These are phyloP conservation scores for Agrotis clavis DNA, from an alignment of 2,888 invertebrate genomes.

Conservation along the genomic window DNA sequence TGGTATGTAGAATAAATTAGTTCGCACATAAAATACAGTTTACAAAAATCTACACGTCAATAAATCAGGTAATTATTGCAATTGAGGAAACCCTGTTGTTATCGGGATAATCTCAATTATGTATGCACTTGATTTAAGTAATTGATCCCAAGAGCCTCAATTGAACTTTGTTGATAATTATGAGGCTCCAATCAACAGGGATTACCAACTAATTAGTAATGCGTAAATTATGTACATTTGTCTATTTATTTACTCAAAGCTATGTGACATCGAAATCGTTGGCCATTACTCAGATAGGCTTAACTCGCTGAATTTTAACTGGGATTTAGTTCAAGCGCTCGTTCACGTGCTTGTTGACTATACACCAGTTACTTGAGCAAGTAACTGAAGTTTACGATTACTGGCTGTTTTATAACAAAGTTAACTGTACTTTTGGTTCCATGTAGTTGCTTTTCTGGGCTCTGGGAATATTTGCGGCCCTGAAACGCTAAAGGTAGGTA, in stretches of 20 bases:
- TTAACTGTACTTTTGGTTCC: background rate
- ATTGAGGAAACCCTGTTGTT: background rate
- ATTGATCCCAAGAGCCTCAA: slow-evolving; percentile 16
- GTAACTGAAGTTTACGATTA: background rate
- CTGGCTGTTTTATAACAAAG: background rate
- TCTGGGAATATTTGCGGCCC: no score
- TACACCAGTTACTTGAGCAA: slow-evolving; percentile 42
- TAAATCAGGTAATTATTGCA: background rate
- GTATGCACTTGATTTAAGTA: slow-evolving; percentile 1
- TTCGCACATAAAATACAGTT: background rate
- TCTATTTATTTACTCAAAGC: slow-evolving; percentile 81
- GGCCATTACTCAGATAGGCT: slow-evolving; percentile 84
- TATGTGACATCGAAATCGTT: slow-evolving; percentile 77
- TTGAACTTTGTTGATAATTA: slow-evolving; percentile 36
- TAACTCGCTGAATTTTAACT: slow-evolving; percentile 88
- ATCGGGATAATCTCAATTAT: background rate
- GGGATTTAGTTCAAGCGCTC: slow-evolving; percentile 76
- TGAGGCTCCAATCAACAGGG: slow-evolving; percentile 40
- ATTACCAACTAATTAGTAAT: slow-evolving; percentile 65
- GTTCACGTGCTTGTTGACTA: slow-evolving; percentile 57
- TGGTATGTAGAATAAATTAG: slow-evolving; percentile 50
- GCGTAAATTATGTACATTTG: slow-evolving; percentile 79
- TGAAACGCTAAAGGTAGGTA: no score
- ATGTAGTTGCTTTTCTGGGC: background rate
- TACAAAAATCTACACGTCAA: background rate